These are phyloP conservation scores for Chamaetylas fuelleborni DNA, from an alignment of 2,113 vertebrate genomes.

Conservation along the genomic window DNA sequence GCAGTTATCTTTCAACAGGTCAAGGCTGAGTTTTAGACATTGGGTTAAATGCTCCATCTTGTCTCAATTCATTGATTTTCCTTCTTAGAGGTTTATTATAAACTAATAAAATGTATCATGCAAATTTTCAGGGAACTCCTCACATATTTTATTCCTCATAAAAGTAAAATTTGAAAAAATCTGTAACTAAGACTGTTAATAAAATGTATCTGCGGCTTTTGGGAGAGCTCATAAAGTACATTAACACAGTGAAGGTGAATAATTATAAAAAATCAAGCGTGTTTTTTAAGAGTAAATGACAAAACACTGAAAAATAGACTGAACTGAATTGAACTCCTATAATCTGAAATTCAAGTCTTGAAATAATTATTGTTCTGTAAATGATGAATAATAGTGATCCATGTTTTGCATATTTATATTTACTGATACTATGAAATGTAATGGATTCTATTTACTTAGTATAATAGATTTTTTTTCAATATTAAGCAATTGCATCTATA, in stretches of 20 bases:
- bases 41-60: background rate
- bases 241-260: background rate
- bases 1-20: background rate
- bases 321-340: background rate
- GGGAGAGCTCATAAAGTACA: background rate
- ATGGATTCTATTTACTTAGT: background rate
- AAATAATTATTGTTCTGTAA: background rate
- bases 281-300: background rate
- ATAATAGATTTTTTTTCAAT: background rate
- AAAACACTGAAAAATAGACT: background rate
- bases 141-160: background rate
- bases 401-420: background rate
- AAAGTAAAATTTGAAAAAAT: background rate
- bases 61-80: background rate
- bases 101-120: background rate
- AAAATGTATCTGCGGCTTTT: background rate
- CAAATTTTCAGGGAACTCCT: background rate
- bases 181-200: background rate
- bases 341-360: background rate
- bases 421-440: background rate
- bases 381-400: background rate
- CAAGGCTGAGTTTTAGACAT: background rate
- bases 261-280: background rate
- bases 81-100: background rate
- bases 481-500: background rate